Percentiles rank a stretch among this genome's conserved stretches.
Conservation (phyloP, 2,797 vertebrate species). For the Argentina silus region DNA sequence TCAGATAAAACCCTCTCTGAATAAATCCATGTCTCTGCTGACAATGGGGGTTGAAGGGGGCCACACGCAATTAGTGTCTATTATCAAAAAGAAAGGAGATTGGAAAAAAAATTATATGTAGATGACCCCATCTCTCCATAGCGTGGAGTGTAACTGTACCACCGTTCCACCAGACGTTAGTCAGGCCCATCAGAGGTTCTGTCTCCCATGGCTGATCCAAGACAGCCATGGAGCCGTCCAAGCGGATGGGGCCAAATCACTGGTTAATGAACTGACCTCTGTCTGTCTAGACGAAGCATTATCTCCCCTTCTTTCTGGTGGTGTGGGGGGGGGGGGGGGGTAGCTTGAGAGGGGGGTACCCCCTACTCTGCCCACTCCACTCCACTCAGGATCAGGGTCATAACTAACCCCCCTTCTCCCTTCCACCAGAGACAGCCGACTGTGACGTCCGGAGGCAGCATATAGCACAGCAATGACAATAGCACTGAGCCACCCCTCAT, state of each 20-base stretch:
- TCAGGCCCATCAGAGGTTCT: conserved; percentile 34
- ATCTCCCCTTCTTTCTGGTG: conserved; percentile 54
- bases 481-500: neutral
- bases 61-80: too few species aligned
- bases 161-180: neutral
- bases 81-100: too few species aligned
- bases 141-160: too few species aligned
- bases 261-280: conserved; percentile 71
- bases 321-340: neutral
- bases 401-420: neutral
- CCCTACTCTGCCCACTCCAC: neutral
- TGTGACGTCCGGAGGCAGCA: neutral
- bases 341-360: neutral
- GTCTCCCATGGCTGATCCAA: conserved; percentile 34
- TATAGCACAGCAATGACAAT: neutral
- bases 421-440: neutral
- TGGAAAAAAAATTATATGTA: too few species aligned
- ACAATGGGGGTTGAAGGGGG: too few species aligned
- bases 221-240: conserved; percentile 35
- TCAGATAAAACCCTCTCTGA: too few species aligned
- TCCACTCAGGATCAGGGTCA: neutral
- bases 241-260: conserved; percentile 45
- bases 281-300: conserved; percentile 77
- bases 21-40: too few species aligned
- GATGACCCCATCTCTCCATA: too few species aligned